Evolutionary conservation across 2,888 invertebrate genomes (phyloP).

Genomic region (Encarsia formosa): DNA sequence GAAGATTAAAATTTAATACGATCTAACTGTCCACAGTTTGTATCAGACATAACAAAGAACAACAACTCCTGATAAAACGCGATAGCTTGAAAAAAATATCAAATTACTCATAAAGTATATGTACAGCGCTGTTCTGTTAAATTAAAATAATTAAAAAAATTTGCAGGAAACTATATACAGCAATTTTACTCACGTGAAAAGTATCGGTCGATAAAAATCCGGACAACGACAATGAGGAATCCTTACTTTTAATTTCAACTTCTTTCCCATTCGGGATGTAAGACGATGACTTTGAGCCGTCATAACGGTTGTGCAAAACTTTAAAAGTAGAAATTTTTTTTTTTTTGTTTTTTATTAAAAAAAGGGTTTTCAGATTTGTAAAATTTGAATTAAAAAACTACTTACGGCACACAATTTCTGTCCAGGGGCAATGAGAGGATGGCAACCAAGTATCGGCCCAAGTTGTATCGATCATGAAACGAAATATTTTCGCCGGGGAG

Average conservation of each 20-base stretch:
- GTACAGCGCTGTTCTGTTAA: no score
- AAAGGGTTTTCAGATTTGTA: no score
- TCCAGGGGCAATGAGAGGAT: conserved; percentile 49
- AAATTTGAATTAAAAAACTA: no score
- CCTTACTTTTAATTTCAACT: conserved; percentile 57
- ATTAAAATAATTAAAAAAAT: no score
- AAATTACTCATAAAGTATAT: no score
- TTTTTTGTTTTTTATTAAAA: no score
- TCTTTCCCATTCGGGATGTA: conserved; percentile 61
- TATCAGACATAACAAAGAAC: no score
- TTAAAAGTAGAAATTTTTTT: conserved; percentile 3
- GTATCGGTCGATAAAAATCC: conserved; percentile 66
- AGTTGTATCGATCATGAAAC: conserved; percentile 54
- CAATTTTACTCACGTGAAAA: conserved; percentile 58
- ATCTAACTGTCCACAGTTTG: no score
- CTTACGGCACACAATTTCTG: conserved; percentile 53
- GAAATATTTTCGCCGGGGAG: conserved; percentile 51
- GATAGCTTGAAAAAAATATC: no score
- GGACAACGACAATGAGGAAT: conserved; percentile 58
- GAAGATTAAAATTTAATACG: no score
- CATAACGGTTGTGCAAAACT: conserved; percentile 68
- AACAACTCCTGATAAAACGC: no score
- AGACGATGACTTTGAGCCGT: conserved; percentile 62
- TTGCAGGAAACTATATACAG: no score
- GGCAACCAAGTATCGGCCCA: conserved; percentile 54